Evolutionary conservation across 2,797 vertebrate genomes (phyloP).

Genomic region (Botia almorhae): DNA sequence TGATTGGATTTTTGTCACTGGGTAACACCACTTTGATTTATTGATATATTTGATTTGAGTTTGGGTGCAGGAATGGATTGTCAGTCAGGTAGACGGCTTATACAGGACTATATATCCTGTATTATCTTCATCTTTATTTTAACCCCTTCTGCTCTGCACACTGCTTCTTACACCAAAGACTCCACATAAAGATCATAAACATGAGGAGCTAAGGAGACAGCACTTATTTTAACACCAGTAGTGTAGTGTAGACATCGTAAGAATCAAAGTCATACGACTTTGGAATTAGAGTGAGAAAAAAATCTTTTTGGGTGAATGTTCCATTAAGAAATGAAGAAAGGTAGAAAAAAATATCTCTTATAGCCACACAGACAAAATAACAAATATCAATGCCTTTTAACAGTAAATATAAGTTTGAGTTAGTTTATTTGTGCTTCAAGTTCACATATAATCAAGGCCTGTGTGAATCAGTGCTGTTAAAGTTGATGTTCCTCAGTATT

Average conservation of each 20-base stretch:
- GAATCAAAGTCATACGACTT: too few relatives aligned
- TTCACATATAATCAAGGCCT: neutral
- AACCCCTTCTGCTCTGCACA: too few relatives aligned
- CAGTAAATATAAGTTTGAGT: neutral
- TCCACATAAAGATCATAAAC: too few relatives aligned
- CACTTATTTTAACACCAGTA: too few relatives aligned
- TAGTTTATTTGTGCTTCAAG: neutral
- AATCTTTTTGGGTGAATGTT: too few relatives aligned
- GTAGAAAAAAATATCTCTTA: neutral
- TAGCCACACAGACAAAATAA: neutral
- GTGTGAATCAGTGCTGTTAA: neutral
- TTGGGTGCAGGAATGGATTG: neutral
- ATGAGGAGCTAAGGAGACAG: too few relatives aligned
- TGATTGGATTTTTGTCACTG: neutral
- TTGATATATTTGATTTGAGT: neutral
- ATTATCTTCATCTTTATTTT: too few relatives aligned
- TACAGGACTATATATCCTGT: too few relatives aligned
- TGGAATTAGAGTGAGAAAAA: too few relatives aligned
- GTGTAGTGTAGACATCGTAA: too few relatives aligned
- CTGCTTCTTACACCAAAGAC: too few relatives aligned
- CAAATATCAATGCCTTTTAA: neutral
- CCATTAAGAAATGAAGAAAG: too few relatives aligned
- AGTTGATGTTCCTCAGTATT: neutral
- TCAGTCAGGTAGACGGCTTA: neutral
- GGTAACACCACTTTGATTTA: conserved; percentile 15